Conservation (phyloP, 2,797 vertebrate genomes). For the Hydrolagus colliei region DNA sequence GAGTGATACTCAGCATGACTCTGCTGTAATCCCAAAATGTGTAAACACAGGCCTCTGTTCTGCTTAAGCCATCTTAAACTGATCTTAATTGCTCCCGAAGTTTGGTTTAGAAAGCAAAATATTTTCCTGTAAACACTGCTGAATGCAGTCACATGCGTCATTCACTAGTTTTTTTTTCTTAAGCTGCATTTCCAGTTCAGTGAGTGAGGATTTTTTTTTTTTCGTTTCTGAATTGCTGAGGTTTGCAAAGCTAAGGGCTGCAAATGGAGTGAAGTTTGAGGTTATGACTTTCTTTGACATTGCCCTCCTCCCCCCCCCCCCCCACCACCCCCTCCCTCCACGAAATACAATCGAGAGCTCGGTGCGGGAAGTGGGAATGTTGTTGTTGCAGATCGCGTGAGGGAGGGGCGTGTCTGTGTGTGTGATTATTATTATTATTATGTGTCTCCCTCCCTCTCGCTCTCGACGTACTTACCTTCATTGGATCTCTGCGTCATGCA, state of each 20-base stretch:
- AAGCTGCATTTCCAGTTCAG: conserved; percentile 22
- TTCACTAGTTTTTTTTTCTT: conserved; percentile 1
- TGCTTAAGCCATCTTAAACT: conserved; percentile 25
- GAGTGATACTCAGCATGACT: conserved; percentile 13
- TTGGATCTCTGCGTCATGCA: no score
- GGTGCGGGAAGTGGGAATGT: no score
- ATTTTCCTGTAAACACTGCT: conserved; percentile 31
- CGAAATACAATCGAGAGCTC: no score
- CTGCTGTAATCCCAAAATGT: conserved; percentile 14
- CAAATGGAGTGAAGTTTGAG: background rate
- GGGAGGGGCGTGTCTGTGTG: background rate
- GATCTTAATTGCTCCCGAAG: conserved; percentile 31
- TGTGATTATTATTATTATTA: background rate
- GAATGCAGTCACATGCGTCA: conserved; percentile 28
- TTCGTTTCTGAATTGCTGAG: background rate
- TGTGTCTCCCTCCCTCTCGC: background rate
- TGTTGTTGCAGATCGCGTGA: background rate
- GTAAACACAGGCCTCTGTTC: conserved; percentile 21
- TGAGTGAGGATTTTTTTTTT: background rate
- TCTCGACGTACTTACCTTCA: no score
- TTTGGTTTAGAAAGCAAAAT: conserved; percentile 25
- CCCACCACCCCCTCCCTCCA: no score
- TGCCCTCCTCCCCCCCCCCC: background rate
- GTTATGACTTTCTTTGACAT: conserved; percentile 6
- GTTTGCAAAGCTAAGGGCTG: background rate